Percentiles rank a stretch among this genome's conserved stretches.
These are phyloP conservation scores for Nemurella pictetii DNA, from an alignment of 2,888 invertebrate species.

Conservation along the genomic window DNA sequence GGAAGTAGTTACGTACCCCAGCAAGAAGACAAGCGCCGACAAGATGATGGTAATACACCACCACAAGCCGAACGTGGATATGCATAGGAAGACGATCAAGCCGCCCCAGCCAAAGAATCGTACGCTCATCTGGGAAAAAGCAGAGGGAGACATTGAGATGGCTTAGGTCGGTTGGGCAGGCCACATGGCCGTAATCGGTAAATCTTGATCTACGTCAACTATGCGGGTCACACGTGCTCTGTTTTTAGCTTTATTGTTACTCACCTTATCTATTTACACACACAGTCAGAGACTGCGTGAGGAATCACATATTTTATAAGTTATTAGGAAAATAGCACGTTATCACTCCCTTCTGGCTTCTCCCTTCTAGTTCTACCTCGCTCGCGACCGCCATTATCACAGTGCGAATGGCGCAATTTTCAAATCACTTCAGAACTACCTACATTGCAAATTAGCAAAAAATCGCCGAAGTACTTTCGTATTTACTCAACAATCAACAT, in stretches of 20 bases:
- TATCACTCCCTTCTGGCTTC: not conserved
- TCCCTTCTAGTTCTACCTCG: too few relatives aligned
- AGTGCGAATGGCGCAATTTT: not conserved
- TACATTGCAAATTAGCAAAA: not conserved
- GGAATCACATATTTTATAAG: not conserved
- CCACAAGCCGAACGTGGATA: conserved; percentile 53
- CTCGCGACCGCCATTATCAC: not conserved
- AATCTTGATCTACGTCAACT: not conserved
- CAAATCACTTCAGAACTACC: not conserved
- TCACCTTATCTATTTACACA: not conserved
- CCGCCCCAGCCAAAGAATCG: conserved; percentile 52
- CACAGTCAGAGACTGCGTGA: not conserved
- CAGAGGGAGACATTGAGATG: not conserved
- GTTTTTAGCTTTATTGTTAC: not conserved
- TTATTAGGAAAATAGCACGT: not conserved
- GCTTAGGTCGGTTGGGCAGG: too few relatives aligned
- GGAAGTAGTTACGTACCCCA: conserved; percentile 52
- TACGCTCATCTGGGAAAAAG: conserved; percentile 50
- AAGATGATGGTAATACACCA: conserved; percentile 50
- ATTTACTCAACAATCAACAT: too few relatives aligned
- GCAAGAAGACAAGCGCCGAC: conserved; percentile 49
- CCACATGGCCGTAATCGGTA: not conserved
- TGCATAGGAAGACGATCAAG: conserved; percentile 51
- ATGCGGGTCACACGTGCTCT: not conserved
- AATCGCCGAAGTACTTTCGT: not conserved